A percentile compares a stretch with the other conserved stretches of the same genome.
phyloP scores from a whole-genome alignment of 2,113 vertebrate species.

The Takifugu bimaculatus region DNA sequence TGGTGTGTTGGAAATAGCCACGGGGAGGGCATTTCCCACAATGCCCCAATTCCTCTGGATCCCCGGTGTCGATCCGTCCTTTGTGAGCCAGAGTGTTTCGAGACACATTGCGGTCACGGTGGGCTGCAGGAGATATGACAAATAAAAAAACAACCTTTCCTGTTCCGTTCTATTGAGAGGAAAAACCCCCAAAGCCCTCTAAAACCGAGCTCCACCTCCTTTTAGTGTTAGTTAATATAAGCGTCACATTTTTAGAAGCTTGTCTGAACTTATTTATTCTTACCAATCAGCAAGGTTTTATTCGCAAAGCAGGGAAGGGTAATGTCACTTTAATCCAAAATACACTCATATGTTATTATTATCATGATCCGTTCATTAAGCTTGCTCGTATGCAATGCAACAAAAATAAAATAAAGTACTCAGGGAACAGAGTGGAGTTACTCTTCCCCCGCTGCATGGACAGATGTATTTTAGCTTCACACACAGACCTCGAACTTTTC shows the following conservation, averaged over 20 bases:
- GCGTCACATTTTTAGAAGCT: too few species aligned
- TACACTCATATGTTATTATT: too few species aligned
- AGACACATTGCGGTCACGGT: constrained; percentile 68
- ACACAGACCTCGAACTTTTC: constrained; percentile 4
- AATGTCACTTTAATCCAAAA: too few species aligned
- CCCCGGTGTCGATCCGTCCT: constrained; percentile 57
- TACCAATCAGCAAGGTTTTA: too few species aligned
- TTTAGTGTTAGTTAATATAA: too few species aligned
- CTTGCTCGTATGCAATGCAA: too few species aligned
- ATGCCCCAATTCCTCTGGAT: constrained; percentile 47
- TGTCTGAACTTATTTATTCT: too few species aligned
- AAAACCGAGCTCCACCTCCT: too few species aligned
- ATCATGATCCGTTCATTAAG: too few species aligned
- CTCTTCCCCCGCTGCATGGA: neutral
- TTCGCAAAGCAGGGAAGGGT: too few species aligned
- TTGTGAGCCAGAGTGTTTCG: constrained; percentile 65
- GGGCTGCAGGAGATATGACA: constrained; percentile 66
- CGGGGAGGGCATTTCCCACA: constrained; percentile 56
- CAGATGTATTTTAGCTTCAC: neutral
- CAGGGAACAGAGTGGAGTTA: too few species aligned
- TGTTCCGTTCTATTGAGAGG: constrained; percentile 27
- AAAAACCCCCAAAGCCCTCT: neutral
- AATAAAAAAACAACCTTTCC: constrained; percentile 49
- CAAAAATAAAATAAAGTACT: too few species aligned
- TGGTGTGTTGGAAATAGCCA: constrained; percentile 58